Base-by-base conservation (phyloP, 2,797 vertebrate species). In the Mus minutoides region DNA sequence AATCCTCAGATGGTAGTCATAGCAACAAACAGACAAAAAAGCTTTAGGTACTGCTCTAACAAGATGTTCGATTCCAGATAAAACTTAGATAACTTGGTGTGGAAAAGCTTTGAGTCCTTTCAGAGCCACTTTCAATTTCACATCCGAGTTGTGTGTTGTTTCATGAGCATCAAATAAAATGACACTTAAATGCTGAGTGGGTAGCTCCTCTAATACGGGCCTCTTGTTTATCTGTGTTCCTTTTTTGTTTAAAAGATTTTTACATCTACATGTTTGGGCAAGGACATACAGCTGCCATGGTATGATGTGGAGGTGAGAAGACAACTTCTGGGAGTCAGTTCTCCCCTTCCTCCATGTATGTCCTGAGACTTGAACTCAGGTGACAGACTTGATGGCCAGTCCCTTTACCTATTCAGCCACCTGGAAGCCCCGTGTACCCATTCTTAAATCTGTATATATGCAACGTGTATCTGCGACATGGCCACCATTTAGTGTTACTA, bases 171-270 rank as follows among this genome's bases (percentile, higher is more conserved):
- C n/a, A 43, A 79, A 46, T 80, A 80, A 90, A 94, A n/a, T 58
- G 43, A 93, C 83, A 93, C 52, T 29, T 12, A 90, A 92, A 71
- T 78, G n/a, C 52, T 90, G 84, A 88, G n/a, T 43, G 67, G 91
- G 21, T 78, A 83, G 60, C 17, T 67, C 40, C 34, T 83, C 11
- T 78, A 46, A 6, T 21, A 46, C 58, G 40, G 2, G 46, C 83
- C 49, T 82, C 46, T 75, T 83, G n/a, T 6, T 71, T 58, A 2
- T 60, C 52, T 92, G 26, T 56, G 29, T 24, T 67, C 22, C 17
- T 34, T 49, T 64, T 46, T 12, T 58, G 43, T 58, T 22, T 22
- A 43, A 29, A 80, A 40, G 56, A 60, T 17, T 83, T 62, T 83
- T 17, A 83, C 0, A 8, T 46, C 43, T 62, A 43, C 80, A 43